phyloP scores from a whole-genome alignment of 64 coral and sea anemone species.

The Montipora cactus region DNA sequence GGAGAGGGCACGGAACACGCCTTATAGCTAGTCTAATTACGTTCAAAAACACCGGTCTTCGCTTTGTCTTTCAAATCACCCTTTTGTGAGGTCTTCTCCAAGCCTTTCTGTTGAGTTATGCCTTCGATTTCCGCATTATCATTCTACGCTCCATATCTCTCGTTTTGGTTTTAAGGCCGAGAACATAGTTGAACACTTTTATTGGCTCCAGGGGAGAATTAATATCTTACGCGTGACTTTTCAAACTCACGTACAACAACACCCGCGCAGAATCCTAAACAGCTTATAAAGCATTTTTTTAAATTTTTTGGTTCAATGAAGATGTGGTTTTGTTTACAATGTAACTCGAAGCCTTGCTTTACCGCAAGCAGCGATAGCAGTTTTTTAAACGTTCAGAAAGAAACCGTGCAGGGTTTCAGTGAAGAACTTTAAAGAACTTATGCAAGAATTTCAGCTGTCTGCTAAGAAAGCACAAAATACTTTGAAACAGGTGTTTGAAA shows the following conservation, averaged over 20 bases:
- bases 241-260: conserved; percentile 30
- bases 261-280: neutral
- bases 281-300: neutral
- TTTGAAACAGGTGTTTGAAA: conserved; percentile 48
- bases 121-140: conserved; percentile 46
- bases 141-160: conserved; percentile 59
- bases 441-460: conserved; percentile 52
- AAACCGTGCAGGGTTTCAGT: conserved; percentile 16
- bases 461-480: conserved; percentile 45
- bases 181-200: neutral
- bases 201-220: conserved; percentile 51
- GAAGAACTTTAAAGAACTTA: conserved; percentile 38
- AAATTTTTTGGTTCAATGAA: neutral
- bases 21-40: conserved; percentile 83
- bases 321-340: conserved; percentile 41
- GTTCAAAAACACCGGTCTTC: conserved; percentile 72
- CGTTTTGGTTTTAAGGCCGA: neutral
- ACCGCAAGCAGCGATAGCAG: conserved; percentile 9
- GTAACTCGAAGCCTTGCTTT: neutral
- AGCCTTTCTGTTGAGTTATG: conserved; percentile 55
- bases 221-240: conserved; percentile 49
- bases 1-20: conserved; percentile 66
- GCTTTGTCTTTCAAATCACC: conserved; percentile 86
- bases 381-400: neutral
- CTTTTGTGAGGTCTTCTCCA: conserved; percentile 3